Evolutionary conservation across 2,797 vertebrate species (phyloP).

Genomic region (Myotis planiceps): DNA sequence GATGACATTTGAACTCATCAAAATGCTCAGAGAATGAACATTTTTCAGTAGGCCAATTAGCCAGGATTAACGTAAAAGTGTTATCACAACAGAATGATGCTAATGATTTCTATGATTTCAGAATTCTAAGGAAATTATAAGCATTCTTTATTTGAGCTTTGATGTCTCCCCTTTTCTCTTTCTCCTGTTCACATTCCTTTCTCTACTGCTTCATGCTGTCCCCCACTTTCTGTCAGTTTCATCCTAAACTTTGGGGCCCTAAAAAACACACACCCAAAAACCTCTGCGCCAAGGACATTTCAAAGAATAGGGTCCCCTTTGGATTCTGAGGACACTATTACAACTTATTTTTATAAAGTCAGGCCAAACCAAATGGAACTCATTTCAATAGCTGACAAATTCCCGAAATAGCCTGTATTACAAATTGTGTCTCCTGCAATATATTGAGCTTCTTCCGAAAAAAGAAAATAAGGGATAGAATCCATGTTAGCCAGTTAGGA

Average conservation of each 20-base stretch:
- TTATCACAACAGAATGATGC: neutral
- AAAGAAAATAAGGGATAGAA: slow-evolving; percentile 38
- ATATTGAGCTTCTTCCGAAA: neutral
- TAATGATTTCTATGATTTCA: neutral
- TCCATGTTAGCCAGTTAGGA: slow-evolving; percentile 50
- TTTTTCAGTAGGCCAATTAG: neutral
- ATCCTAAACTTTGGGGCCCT: neutral
- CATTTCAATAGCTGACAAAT: slow-evolving; percentile 59
- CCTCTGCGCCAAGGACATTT: neutral
- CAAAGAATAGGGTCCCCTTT: neutral
- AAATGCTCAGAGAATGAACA: neutral
- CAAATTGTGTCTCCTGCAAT: slow-evolving; percentile 46
- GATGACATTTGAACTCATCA: neutral
- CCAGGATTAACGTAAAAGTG: neutral
- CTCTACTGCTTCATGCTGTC: neutral
- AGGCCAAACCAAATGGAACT: slow-evolving; percentile 52
- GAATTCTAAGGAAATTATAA: neutral
- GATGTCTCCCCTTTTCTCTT: neutral
- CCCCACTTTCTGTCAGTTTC: neutral
- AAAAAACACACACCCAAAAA: neutral
- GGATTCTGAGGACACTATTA: neutral
- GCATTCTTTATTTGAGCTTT: neutral
- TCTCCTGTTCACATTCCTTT: neutral
- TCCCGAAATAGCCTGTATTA: slow-evolving; percentile 26
- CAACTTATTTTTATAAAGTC: slow-evolving; percentile 53